Base-by-base conservation (phyloP, 2,113 vertebrate species). In the Centropus bengalensis region DNA sequence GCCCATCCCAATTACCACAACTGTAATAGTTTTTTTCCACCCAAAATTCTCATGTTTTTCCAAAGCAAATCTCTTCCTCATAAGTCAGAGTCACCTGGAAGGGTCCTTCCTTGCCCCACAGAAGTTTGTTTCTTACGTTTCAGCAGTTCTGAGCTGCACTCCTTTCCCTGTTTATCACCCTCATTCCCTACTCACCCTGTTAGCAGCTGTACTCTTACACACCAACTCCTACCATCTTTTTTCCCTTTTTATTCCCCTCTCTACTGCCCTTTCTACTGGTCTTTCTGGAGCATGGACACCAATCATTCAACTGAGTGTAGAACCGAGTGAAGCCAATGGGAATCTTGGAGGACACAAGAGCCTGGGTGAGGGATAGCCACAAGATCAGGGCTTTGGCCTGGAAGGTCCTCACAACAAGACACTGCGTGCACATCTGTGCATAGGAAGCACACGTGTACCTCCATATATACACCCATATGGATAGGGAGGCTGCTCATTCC, bases 391-490 rank as follows among this genome's bases (percentile, higher is more conserved):
- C 32, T 62, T n/a, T 28, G 70, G 22, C 19, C 33, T 3, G 5
- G 8, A 13, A n/a, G 47, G 27, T 38, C 17, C 20, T 18, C 33
- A 10, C 5, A 1, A 8, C 27, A 24, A 8, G 38, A 6, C 44
- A 2, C 28, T 7, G 38, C 7, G 47, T 23, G 27, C 26, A 18
- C 67, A 23, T 23, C 42, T 15, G 23, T 10, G 33, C 10, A 3
- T 5, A 5, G 3, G 26, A 64, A 24, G 28, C 14, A 19, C 20
- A 2, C 5, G 3, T 5, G 24, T 6, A 26, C 8, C 33, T 26
- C 24, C 10, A 2, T 5, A 5, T 4, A 18, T 13, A 32, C 45
- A 27, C 7, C 1, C 0, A 5, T 3, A 9, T 2, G 45, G 24
- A 54, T 1, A 40, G 33, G 21, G 33, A 51, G 32, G 12, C 13